Evolutionary conservation across 2,113 vertebrate genomes (phyloP), one percentile per base, ranked within the genome.

Genomic region (Sylvietta virens): DNA sequence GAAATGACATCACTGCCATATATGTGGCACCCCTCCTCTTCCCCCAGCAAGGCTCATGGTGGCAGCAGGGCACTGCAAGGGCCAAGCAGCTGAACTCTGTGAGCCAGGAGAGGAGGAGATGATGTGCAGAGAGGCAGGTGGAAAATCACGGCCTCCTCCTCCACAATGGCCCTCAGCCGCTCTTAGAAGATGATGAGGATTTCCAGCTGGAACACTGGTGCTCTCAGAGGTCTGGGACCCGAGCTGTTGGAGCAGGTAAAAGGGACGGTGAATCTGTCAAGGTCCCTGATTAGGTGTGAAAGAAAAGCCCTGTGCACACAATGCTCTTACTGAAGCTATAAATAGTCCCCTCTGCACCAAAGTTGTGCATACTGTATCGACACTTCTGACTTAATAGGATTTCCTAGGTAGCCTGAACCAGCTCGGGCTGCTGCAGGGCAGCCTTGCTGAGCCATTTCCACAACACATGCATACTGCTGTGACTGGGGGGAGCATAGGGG

Each of bases 351-450:
- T 78, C 66, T 47, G 65, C 80, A 94, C 81, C 69, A 40, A 95
- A 95, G 86, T 87, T 93, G 69, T 72, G 84, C 67, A 76, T 20
- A 54, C 9, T 69, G 72, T 81, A 90, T 71, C 57, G 89, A 77
- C 89, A 90, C 87, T 92, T 92, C 89, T 53, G 76, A 73, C 77
- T 84, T 94, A 95, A 95, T 71, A 97, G 90, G 85, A 96, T 95
- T 96, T 96, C 35, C 69, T 35, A 48, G 81, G 85, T 62, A 94
- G 94, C 57, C 84, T 19, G 0, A 92, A 90, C 72, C 76, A 95
- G 91, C 72, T 92, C 3, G 0, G 21, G 61, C 67, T 91, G 83
- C 72, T 74, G 76, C 71, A 74, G 64, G n/a, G 30, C 79, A 79
- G 86, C 61, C 65, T 82, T 7, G 23, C 51, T 13, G 27, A 91